Base-by-base conservation (phyloP, 2,888 invertebrate genomes). In the Drosophila nigritarsus region DNA sequence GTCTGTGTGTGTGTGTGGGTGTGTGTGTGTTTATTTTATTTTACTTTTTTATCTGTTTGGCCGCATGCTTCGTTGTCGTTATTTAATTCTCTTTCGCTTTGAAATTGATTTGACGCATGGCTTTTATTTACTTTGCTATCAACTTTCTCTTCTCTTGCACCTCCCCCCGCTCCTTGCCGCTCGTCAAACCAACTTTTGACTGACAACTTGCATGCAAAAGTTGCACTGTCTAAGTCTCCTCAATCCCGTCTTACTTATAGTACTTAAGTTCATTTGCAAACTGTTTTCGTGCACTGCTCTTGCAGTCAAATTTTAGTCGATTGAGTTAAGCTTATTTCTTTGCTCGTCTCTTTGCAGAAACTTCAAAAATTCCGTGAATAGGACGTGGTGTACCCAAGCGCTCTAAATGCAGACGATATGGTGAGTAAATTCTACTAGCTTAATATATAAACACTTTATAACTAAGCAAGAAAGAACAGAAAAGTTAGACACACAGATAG, bases 341-440 rank as follows among this genome's bases (percentile, higher is more conserved):
- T 24, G 8, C 8, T 45, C 40, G 20, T 72, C 73, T 73, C 71
- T 48, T 92, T 92, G 54, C 91, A 92, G 93, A 87, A 89, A 84
- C 85, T 83, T 84, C 80, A 81, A 82, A 83, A 83, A 90, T 78
- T 80, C 87, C 89, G 92, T 92, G 90, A 92, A 92, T 92, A 91
- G 92, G 92, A 93, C 92, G 92, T 92, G 93, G 92, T 93, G 93
- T 91, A 92, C 92, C 92, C 92, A 89, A 92, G 90, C 91, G 93
- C 89, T 92, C 89, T 92, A 92, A 85, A 91, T 92, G 91, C 92
- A 92, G 93, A 93, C 93, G 93, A 93, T 93, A 93, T 93, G 93
- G 93, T 93, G 77, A 92, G 93, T 78, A 61, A 13, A n/a, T 13
- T n/a, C 8, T 3, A n/a, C 55, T n/a, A 36, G 18, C 18, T 15